Base-by-base conservation (phyloP, 2,797 vertebrate genomes). In the Halcyon chelicuti region DNA sequence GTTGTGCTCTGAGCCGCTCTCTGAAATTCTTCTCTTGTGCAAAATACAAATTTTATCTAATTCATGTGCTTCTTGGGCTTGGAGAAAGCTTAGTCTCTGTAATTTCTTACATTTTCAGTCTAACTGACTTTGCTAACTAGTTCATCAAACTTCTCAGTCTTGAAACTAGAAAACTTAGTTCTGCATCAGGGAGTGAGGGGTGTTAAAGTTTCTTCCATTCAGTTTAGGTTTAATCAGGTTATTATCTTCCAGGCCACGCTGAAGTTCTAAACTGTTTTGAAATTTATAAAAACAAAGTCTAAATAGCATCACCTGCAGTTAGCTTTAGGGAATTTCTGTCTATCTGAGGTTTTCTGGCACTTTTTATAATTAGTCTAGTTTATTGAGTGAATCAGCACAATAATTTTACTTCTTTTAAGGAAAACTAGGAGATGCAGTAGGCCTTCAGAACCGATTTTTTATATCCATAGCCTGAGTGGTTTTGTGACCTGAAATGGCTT, bases 281-380 rank as follows among this genome's bases (percentile, higher is more conserved):
- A 74, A 68, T 85, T 82, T 67, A 31, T 39, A 17, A n/a, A 88
- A 72, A 19, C 15, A 46, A 92, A 86, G 12, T 67, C 95, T 72
- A 75, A 88, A 95, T 42, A 90, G 44, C 82, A 95, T 88, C 66
- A 83, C 46, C 79, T 91, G 78, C 79, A 93, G 68, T 81, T 90
- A 83, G 33, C 44, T 96, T 71, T 49, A 61, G 28, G 75, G 60
- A 89, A 94, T 82, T 76, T 92, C 84, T 93, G 39, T 8, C 22
- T 90, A 19, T 61, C 15, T 9, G 37, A 66, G n/a, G 16, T 71
- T 49, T 91, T 90, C 47, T 78, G 49, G 76, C 86, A 75, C 12
- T 46, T 91, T 80, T 82, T 54, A 2, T 49, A 77, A 63, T 88
- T 80, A 86, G 35, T 29, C 12, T 26, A 42, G 4, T 26, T 76